Base-by-base conservation (phyloP, 2,888 invertebrate species). In the Agapetus fuscipes region DNA sequence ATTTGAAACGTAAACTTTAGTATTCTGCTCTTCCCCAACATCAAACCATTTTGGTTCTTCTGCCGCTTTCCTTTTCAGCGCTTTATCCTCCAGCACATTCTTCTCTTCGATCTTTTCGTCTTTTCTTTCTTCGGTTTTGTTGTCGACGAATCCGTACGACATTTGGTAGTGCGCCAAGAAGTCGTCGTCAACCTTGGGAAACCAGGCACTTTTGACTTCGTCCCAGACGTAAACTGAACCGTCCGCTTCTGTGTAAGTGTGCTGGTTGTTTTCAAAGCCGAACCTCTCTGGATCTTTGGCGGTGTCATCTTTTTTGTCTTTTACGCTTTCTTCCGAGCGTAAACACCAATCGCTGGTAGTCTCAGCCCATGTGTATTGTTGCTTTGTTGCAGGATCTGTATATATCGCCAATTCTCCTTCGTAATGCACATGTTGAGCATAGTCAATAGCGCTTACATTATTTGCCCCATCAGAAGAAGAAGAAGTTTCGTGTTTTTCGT, bases 131-230 rank as follows among this genome's bases (percentile, higher is more conserved):
- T 55, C 55, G 11, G 56, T 32, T 36, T 64, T 69, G 50, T 78
- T 77, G 52, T 85, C 80, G 30, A 78, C 70, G 59, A 89, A 88
- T 3, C 90, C 90, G 64, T 97, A 97, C 54, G 75, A 90, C 79
- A 96, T 84, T 65, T 97, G 95, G 67, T 98, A 98, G 39, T 76
- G 75, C 1, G 96, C 97, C 68, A 97, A 76, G 56, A 97, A 97
- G 53, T 97, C 91, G 54, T 94, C 94, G 66, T 95, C 91, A 45
- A 97, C 78, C 74, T 90, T 91, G 1, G 96, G 96, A 64, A 96
- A 86, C 95, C 96, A 98, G 3, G 94, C 95, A 54, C 78, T 83
- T 59, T 87, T 94, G 26, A 78, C 78, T 15, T 71, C 72, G 64
- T 97, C 94, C 91, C 93, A 97, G 56, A 95, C 85, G 60, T 79